Base-by-base conservation (phyloP, 2,888 invertebrate species). In the Tyria jacobaeae region DNA sequence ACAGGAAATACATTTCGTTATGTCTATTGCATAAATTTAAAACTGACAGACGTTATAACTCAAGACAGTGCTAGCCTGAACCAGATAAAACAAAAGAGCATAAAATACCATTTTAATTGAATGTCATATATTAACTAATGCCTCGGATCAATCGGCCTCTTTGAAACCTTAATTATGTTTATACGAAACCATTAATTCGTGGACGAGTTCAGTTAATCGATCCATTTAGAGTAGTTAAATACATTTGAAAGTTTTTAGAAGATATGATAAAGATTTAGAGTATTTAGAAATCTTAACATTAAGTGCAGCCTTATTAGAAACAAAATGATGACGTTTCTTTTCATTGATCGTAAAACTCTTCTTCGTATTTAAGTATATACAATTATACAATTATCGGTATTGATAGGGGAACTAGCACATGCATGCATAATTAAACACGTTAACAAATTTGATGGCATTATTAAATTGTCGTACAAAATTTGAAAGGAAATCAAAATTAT, bases 91-190 rank as follows among this genome's bases (percentile, higher is more conserved):
- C 79, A 84, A 87, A 87, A 81, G 80, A 56, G 17, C 54, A 50
- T 50, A 41, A 52, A 61, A 56, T 31, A 37, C 71, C 67, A 73
- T 78, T 82, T 86, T 89, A 91, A 90, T 89, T 87, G 85, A 86
- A 83, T 88, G 88, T 90, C 84, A 87, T 88, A 89, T 81, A 78
- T 76, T 83, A 89, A 85, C 84, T 85, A 87, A 88, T 87, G 84
- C 69, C 71, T 76, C 78, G 81, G 87, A 89, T 87, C 88, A 84
- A 88, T 89, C 91, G 90, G 89, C 85, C 74, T 81, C 87, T 90
- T 90, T 91, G 86, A 89, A 88, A 89, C 88, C 88, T 90, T 90
- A 90, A 92, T 92, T 90, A 90, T 91, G 89, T 92, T 91, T 90
- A 90, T 91, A 83, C 74, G 83, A 80, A 84, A 76, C 86, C 90